Conservation (phyloP, 2,797 vertebrate genomes). For the Manis javanica region DNA sequence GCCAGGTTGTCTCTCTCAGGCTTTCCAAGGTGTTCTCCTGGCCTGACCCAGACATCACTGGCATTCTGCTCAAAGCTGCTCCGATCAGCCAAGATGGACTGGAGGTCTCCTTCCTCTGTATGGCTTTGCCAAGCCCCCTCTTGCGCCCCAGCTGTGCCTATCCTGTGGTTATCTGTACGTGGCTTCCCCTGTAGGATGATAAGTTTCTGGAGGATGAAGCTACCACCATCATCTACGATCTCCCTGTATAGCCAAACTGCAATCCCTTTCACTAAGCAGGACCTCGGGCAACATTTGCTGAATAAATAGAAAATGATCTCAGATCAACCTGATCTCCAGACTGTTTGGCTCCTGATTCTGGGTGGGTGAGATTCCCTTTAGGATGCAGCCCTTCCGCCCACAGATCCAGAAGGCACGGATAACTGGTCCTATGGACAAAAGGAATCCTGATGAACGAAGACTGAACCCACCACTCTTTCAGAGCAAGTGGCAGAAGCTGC, state of each 20-base stretch:
- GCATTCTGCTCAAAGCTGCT: not conserved
- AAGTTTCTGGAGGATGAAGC: not conserved
- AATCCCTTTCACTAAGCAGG: not conserved
- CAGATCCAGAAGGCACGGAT: not conserved
- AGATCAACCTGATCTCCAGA: not conserved
- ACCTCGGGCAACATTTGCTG: not conserved
- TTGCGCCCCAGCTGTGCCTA: not conserved
- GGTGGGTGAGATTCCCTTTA: not conserved
- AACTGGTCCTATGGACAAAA: not conserved
- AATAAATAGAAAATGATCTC: not conserved
- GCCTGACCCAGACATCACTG: not conserved
- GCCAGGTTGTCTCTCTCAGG: not conserved
- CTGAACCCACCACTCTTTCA: not conserved
- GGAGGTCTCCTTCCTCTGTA: not conserved
- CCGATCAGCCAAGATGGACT: not conserved
- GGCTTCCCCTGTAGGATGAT: not conserved
- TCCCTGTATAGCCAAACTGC: not conserved
- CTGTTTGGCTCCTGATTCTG: not conserved
- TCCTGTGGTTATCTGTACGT: too few species aligned
- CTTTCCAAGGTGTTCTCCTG: not conserved
- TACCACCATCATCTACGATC: not conserved
- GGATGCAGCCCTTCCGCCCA: not conserved
- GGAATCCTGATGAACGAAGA: not conserved
- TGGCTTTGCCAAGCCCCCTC: not conserved
- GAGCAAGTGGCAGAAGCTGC: not conserved